Evolutionary conservation across 2,888 invertebrate genomes (phyloP).

Genomic region (Microctonus brassicae): DNA sequence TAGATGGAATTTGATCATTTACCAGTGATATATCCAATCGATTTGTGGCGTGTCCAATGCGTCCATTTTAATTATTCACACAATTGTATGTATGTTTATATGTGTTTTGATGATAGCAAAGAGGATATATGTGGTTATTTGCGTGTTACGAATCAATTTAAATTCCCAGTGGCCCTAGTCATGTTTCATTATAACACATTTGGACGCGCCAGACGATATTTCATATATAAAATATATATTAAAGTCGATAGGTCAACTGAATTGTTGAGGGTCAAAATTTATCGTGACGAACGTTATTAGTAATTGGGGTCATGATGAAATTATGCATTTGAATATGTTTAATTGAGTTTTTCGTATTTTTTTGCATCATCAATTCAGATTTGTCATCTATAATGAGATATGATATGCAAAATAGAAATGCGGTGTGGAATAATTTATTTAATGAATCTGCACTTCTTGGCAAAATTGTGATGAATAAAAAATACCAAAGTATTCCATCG

Average conservation of each 20-base stretch:
- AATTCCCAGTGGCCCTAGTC: background rate
- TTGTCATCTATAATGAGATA: background rate
- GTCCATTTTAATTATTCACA: background rate
- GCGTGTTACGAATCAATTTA: conserved; percentile 24
- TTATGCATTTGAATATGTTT: background rate
- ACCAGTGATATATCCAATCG: background rate
- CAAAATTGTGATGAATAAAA: background rate
- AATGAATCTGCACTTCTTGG: too few relatives aligned
- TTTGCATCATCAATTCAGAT: background rate
- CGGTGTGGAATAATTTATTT: background rate
- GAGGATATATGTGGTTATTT: conserved; percentile 7
- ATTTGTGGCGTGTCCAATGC: background rate
- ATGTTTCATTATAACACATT: conserved; percentile 5
- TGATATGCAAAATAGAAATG: background rate
- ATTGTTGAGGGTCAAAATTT: background rate
- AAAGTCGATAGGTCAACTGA: conserved; percentile 24
- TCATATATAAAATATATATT: conserved; percentile 13
- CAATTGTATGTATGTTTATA: background rate
- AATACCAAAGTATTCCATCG: too few relatives aligned
- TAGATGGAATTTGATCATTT: background rate
- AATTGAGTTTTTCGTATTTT: background rate
- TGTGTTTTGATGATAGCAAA: background rate
- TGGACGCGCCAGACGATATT: conserved; percentile 18
- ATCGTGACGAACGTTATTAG: background rate
- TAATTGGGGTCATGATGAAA: conserved; percentile 16